Evolutionary conservation across 2,797 vertebrate species (phyloP).

Genomic region (Carapus acus): DNA sequence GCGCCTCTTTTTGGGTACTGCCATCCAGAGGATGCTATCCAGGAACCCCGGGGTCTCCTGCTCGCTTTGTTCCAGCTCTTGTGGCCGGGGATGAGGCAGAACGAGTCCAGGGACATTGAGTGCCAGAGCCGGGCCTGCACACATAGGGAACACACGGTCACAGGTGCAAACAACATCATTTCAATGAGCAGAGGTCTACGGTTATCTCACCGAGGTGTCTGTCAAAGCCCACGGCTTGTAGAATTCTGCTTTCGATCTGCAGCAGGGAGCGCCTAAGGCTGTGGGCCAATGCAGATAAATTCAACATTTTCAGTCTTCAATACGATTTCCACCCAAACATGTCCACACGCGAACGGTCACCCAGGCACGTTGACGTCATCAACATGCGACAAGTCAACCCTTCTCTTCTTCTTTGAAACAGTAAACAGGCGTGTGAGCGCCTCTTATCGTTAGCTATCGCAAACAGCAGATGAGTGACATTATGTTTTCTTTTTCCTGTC

Average conservation of each 20-base stretch:
- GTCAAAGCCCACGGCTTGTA: constrained; percentile 62
- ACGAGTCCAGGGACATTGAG: constrained; percentile 63
- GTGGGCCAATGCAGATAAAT: constrained; percentile 54
- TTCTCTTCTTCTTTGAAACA: constrained; percentile 13
- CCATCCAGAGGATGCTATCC: constrained; percentile 90
- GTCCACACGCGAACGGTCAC: constrained; percentile 66
- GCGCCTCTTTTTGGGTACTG: constrained; percentile 89
- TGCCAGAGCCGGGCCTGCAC: constrained; percentile 76
- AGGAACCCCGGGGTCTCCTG: constrained; percentile 56
- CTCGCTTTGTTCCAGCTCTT: constrained; percentile 17
- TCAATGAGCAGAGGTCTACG: neutral
- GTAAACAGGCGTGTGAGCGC: fast-evolving
- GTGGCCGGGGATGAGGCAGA: constrained; percentile 57
- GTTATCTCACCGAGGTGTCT: constrained; percentile 62
- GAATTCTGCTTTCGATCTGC: constrained; percentile 62
- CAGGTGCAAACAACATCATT: neutral
- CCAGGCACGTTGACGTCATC: constrained; percentile 21
- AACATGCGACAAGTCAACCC: constrained; percentile 38
- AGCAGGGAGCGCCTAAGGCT: constrained; percentile 63
- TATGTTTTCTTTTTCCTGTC: neutral
- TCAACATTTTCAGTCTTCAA: constrained; percentile 45
- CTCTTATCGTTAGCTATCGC: neutral
- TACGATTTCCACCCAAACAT: constrained; percentile 15
- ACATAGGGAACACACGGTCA: neutral
- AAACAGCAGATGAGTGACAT: constrained; percentile 6